Evolutionary conservation across 64 coral and sea anemone species (phyloP).

Genomic region (Pachyseris speciosa): DNA sequence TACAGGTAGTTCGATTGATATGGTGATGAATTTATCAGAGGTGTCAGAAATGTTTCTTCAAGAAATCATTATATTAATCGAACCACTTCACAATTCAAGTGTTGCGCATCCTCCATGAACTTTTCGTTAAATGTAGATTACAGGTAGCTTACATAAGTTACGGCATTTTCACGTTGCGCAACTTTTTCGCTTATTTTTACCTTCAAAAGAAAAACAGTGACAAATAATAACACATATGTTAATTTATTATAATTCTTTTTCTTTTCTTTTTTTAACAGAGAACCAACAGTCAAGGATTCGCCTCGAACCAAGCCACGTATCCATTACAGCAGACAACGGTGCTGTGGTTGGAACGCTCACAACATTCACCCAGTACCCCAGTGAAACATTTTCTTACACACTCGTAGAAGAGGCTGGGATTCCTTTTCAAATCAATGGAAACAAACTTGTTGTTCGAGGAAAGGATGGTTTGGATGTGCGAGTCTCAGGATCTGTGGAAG

Average conservation of each 20-base stretch:
- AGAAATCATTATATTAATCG: no score
- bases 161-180: no score
- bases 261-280: neutral
- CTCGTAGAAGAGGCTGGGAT: slow-evolving; percentile 41
- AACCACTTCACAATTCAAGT: no score
- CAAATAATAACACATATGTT: no score
- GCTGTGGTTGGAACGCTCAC: slow-evolving; percentile 61
- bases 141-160: no score
- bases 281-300: slow-evolving; percentile 53
- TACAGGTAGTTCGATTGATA: no score
- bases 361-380: slow-evolving; percentile 35
- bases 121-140: no score
- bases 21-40: no score
- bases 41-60: no score
- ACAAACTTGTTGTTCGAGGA: slow-evolving; percentile 49
- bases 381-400: slow-evolving; percentile 65
- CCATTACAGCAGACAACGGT: slow-evolving; percentile 57
- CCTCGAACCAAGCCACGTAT: slow-evolving; percentile 71
- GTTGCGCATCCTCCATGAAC: no score
- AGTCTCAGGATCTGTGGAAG: slow-evolving; percentile 43
- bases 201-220: no score
- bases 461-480: slow-evolving; percentile 51
- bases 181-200: no score
- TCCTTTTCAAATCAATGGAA: slow-evolving; percentile 66
- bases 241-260: neutral